These are phyloP conservation scores for Chirona hameri DNA, from an alignment of 2,888 invertebrate species.

Conservation along the genomic window DNA sequence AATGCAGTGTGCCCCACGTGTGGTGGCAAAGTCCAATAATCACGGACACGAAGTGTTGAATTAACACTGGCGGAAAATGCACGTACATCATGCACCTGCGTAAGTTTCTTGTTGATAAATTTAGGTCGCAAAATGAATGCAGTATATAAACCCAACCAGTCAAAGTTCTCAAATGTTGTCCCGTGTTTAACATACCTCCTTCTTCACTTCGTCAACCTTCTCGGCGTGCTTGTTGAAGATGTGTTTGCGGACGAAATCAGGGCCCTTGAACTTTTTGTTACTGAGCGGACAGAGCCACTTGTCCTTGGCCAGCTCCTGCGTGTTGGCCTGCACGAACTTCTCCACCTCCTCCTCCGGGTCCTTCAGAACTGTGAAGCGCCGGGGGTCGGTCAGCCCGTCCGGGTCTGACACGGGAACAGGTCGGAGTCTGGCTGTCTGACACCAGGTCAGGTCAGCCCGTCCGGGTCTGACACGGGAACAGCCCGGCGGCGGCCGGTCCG, in stretches of 20 bases:
- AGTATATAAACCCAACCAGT: too few species aligned
- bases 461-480: too few species aligned
- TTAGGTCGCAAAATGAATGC: too few species aligned
- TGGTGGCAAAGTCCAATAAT: too few species aligned
- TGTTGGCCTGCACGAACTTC: constrained; percentile 92
- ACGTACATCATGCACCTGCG: too few species aligned
- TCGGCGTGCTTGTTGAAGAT: constrained; percentile 96
- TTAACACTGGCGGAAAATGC: too few species aligned
- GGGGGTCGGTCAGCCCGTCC: constrained; percentile 3
- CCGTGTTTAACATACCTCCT: constrained; percentile 61
- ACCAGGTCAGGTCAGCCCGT: background rate
- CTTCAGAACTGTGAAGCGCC: constrained; percentile 40
- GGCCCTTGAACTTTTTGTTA: constrained; percentile 98
- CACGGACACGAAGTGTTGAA: too few species aligned
- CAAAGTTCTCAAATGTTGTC: too few species aligned
- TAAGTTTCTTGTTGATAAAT: too few species aligned
- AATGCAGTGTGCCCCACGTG: too few species aligned
- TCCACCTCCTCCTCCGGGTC: constrained; percentile 64
- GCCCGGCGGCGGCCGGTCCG: too few species aligned
- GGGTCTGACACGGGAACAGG: too few species aligned
- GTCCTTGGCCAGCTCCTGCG: constrained; percentile 93
- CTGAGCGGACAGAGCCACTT: constrained; percentile 98
- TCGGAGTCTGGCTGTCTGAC: background rate
- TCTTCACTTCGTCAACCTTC: constrained; percentile 94
- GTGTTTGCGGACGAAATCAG: constrained; percentile 97